Evolutionary conservation across 2,113 vertebrate species (phyloP).

Genomic region (Microcebus murinus): DNA sequence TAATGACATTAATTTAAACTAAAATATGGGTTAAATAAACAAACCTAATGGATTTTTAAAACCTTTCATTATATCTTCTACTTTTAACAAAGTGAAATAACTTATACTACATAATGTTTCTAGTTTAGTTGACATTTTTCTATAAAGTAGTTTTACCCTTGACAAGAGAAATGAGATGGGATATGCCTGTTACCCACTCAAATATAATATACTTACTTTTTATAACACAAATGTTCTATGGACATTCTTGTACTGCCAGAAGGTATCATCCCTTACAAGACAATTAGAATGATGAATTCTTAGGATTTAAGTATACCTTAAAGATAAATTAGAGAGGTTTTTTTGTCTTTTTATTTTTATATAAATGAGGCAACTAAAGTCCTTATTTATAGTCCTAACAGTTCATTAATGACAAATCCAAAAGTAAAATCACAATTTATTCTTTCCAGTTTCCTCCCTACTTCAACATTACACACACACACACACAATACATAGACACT

Average conservation of each 20-base stretch:
- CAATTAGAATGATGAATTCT: slow-evolving; percentile 22
- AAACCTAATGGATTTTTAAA: slow-evolving; percentile 30
- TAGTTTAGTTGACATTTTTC: neutral
- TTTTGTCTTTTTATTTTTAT: neutral
- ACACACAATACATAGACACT: fast-evolving
- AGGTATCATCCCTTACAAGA: neutral
- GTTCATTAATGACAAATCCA: neutral
- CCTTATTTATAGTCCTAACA: neutral
- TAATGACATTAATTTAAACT: slow-evolving; percentile 47
- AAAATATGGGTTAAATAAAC: slow-evolving; percentile 37
- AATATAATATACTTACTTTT: neutral
- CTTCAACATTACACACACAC: neutral
- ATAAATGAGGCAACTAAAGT: neutral
- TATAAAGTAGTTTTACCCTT: neutral
- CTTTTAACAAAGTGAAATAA: slow-evolving; percentile 22
- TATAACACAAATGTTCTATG: neutral
- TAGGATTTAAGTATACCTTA: neutral
- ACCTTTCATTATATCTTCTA: neutral
- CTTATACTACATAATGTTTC: neutral
- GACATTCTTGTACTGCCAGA: neutral
- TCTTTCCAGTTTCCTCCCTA: neutral
- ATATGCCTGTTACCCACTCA: neutral
- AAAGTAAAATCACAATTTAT: slow-evolving; percentile 6
- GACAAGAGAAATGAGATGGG: neutral
- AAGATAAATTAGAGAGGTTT: neutral